Evolutionary conservation across 2,797 vertebrate genomes (phyloP).

Genomic region (Coregonus sp.): DNA sequence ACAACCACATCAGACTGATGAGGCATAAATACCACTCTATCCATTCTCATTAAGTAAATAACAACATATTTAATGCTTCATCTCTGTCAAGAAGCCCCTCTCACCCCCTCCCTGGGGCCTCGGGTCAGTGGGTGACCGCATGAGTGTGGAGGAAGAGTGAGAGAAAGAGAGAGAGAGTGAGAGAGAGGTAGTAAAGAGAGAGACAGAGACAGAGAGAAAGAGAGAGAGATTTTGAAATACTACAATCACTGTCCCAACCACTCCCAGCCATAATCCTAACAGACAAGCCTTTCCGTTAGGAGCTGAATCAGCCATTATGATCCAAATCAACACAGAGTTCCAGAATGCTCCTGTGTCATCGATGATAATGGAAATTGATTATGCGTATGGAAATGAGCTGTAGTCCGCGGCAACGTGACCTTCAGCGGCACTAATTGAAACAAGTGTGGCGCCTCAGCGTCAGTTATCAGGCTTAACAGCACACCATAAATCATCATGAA

Average conservation of each 20-base stretch:
- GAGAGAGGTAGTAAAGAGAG: neutral
- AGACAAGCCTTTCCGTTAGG: neutral
- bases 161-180: neutral
- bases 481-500: slow-evolving; percentile 8
- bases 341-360: neutral
- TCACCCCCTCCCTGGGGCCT: neutral
- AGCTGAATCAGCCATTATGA: neutral
- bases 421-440: slow-evolving; percentile 15
- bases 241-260: neutral
- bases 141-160: too few relatives aligned
- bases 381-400: slow-evolving; percentile 16
- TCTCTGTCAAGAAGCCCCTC: neutral
- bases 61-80: neutral
- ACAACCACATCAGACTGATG: slow-evolving; percentile 1
- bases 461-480: neutral
- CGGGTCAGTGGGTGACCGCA: neutral
- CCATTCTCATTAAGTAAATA: neutral
- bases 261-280: neutral
- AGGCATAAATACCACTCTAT: slow-evolving; percentile 11
- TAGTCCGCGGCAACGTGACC: slow-evolving; percentile 8
- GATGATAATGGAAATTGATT: slow-evolving; percentile 21
- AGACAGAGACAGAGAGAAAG: neutral
- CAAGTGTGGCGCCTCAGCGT: slow-evolving; percentile 2
- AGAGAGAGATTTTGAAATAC: neutral
- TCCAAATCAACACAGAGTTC: slow-evolving; percentile 4